Base-by-base conservation (phyloP, 2,113 vertebrate genomes). In the Balaeniceps rex region DNA sequence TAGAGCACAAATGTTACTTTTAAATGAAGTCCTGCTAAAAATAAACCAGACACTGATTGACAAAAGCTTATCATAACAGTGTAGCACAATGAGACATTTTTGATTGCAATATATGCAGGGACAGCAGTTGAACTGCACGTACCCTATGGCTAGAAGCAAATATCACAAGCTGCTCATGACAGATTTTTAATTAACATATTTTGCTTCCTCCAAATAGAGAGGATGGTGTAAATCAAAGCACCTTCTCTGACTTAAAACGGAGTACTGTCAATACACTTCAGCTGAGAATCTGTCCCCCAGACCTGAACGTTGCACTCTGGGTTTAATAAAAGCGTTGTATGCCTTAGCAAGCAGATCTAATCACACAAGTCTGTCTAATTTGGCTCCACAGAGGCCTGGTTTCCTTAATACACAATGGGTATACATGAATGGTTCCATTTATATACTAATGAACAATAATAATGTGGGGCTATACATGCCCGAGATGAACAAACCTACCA, bases 101-200 rank as follows among this genome's bases (percentile, higher is more conserved):
- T 60, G 23, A 81, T 82, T 72, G 83, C 78, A 88, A 58, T 79
- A 52, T 33, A 87, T 2, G 5, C 72, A 86, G 29, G 31, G 69
- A 83, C 3, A 2, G 72, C 14, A 29, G 76, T 65, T 92, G 76
- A 94, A 93, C 71, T 74, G 7, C 63, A 83, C 58, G 25, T 60
- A 82, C 58, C 52, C 93, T 71, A 28, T 85, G 84, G 71, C 82
- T 94, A 68, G 68, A 91, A 95, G 84, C 66, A 95, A 96, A 90
- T 88, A 96, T 70, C 89, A 94, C 91, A 97, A 95, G 89, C 89
- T 97, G 89, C 78, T 96, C 76, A 52, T 51, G 85, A 80, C 78
- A 95, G 93, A 88, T 93, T 97, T 96, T 96, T 96, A 95, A 97
- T 95, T 97, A 97, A 90, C 75, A 80, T 86, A 72, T 86, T 77